phyloP scores from a whole-genome alignment of 2,113 vertebrate genomes.

The Vulpes ferrilata region DNA sequence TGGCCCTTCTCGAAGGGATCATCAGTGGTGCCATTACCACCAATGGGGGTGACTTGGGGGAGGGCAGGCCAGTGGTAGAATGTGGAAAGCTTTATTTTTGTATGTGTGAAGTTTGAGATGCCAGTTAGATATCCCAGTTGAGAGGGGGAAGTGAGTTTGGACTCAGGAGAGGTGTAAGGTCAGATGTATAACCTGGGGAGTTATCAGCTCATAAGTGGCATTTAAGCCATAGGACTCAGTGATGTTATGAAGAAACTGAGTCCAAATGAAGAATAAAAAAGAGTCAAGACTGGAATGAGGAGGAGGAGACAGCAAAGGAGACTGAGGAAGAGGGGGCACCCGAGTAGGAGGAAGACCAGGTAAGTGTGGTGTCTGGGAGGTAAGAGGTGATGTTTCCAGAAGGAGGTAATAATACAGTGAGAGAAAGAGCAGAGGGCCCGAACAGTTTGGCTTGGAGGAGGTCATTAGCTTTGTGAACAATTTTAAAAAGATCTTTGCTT shows the following conservation, averaged over 20 bases:
- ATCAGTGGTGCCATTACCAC: neutral
- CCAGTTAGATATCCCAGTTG: neutral
- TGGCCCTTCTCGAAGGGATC: neutral
- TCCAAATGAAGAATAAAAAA: neutral
- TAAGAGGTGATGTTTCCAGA: neutral
- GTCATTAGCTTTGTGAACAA: neutral
- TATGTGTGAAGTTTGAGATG: neutral
- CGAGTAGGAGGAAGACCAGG: neutral
- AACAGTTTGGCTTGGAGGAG: neutral
- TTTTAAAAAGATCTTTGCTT: neutral
- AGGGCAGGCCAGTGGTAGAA: neutral
- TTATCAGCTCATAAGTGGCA: neutral
- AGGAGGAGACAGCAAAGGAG: neutral
- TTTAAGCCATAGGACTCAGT: neutral
- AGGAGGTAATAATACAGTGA: neutral
- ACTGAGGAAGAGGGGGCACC: neutral
- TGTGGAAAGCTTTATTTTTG: neutral
- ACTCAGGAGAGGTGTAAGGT: neutral
- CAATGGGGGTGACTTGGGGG: neutral
- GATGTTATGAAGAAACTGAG: neutral
- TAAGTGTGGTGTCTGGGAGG: neutral
- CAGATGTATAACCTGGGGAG: neutral
- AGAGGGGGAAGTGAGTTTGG: neutral
- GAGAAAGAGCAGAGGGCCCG: neutral
- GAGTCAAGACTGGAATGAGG: neutral